These are phyloP conservation scores for Osmerus eperlanus DNA, from an alignment of 2,113 vertebrate species.

Conservation along the genomic window DNA sequence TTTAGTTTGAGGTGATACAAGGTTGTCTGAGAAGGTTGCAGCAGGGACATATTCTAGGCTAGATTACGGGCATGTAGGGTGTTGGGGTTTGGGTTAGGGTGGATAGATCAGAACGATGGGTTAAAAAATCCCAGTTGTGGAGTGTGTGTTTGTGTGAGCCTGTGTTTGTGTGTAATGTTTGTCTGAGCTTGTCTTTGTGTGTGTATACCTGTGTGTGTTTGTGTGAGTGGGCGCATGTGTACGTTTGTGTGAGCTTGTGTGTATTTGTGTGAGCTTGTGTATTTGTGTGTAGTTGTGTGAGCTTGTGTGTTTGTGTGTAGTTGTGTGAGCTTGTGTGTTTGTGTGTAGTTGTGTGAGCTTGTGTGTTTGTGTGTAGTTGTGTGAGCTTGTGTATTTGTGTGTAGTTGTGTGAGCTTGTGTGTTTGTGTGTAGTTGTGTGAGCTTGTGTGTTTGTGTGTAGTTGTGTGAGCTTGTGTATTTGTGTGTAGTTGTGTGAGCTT, in stretches of 20 bases:
- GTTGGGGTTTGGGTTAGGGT: not conserved
- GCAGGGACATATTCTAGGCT: conserved; percentile 27
- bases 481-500: too few species aligned
- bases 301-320: not conserved
- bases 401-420: not conserved
- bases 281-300: not conserved
- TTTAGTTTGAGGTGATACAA: conserved; percentile 52
- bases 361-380: not conserved
- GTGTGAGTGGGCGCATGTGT: not conserved
- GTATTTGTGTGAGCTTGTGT: not conserved
- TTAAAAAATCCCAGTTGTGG: not conserved
- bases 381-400: not conserved
- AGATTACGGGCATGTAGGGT: conserved; percentile 38
- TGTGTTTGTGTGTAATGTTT: too few species aligned
- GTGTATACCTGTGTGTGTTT: conserved; percentile 13
- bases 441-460: conserved; percentile 5
- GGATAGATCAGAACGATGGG: not conserved
- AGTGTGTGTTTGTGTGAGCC: too few species aligned
- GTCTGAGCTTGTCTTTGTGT: conserved; percentile 8
- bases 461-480: not conserved
- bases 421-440: not conserved
- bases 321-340: not conserved
- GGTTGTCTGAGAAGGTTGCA: conserved; percentile 42
- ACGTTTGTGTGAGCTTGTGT: not conserved
- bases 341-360: not conserved